Base-by-base conservation (phyloP, 2,888 invertebrate genomes). In the Stenurella melanura region DNA sequence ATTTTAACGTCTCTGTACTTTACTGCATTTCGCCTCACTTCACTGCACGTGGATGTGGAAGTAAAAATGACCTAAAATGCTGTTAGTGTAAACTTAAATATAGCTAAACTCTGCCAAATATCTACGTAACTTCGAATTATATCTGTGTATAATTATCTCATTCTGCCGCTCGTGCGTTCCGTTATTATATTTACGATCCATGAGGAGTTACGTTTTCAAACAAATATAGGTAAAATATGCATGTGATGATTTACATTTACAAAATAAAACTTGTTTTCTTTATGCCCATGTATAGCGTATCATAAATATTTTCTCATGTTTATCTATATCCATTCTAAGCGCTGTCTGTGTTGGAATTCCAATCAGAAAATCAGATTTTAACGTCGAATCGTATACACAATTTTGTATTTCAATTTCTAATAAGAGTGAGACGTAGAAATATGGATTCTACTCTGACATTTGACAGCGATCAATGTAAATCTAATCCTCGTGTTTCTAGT, bases 391-490 rank as follows among this genome's bases (percentile, higher is more conserved):
- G 70, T 73, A 74, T 73, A 74, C 75, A 70, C 75, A 77, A 76
- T 79, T 77, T 78, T 74, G 73, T 67, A 79, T 79, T 73, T 77
- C 81, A 79, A 81, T 81, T 78, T 79, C 68, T 76, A 75, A 75
- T 10, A n/a, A 15, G 61, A 63, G 61, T 63, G 61, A 73, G 79
- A 74, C 74, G 69, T 78, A 76, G 69, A 81, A 79, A 81, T 84
- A 79, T 80, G 79, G 80, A 82, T 82, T 80, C 77, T 75, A 77
- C 77, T 76, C 77, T 81, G 82, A 81, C 83, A 79, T 83, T 82
- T 82, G 81, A 82, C 81, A 78, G 70, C 78, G 80, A 78, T 79
- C 82, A 82, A 82, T 82, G 81, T 77, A 81, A 82, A 82, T 83
- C 78, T 81, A 82, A 83, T 83, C 80, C 78, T 74, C 72, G 64